phyloP scores from a whole-genome alignment of 2,797 vertebrate species.

The Neomorphus geoffroyi region DNA sequence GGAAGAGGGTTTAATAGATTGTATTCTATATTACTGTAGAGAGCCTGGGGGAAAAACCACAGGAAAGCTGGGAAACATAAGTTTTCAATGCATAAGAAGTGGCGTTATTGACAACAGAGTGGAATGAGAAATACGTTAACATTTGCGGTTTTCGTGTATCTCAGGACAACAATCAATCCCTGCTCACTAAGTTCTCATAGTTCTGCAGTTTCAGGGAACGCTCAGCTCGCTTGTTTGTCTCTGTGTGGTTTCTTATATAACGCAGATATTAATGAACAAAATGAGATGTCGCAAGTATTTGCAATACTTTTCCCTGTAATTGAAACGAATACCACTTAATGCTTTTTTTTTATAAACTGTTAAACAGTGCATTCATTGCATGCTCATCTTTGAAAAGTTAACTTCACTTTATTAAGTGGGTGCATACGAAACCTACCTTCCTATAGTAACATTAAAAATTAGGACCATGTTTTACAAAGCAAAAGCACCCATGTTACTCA shows the following conservation, averaged over 20 bases:
- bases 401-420: neutral
- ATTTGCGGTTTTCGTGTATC: neutral
- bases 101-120: neutral
- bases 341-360: neutral
- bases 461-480: neutral
- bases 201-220: neutral
- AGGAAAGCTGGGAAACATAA: neutral
- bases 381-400: neutral
- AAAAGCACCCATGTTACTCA: neutral
- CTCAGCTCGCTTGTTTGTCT: neutral
- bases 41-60: neutral
- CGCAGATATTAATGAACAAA: neutral
- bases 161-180: neutral
- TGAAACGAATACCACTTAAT: neutral
- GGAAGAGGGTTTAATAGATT: neutral
- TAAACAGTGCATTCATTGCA: neutral
- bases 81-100: neutral
- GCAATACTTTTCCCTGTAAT: neutral
- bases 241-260: neutral
- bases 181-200: neutral
- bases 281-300: neutral
- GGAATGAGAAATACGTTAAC: neutral
- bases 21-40: neutral
- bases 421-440: neutral
- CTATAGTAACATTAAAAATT: neutral